A percentile compares a stretch with the other conserved stretches of the same genome.
These are phyloP conservation scores for Tipula unca DNA, from an alignment of 2,888 invertebrate genomes.

Conservation along the genomic window DNA sequence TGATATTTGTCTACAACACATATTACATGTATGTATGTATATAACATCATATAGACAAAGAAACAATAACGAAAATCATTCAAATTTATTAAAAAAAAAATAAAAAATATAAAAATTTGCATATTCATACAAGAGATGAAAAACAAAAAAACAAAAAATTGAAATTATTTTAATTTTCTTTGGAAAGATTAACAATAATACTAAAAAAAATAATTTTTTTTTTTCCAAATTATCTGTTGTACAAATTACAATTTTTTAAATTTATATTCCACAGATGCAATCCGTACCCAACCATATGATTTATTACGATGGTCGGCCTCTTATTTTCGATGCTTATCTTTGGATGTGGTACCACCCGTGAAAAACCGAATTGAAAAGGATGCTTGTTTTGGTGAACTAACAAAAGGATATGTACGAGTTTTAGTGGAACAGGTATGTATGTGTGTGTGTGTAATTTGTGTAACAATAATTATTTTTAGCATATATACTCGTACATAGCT, in stretches of 20 bases:
- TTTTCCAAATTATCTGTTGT: neutral
- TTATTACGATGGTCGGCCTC: slow-evolving; percentile 76
- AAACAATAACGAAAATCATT: neutral
- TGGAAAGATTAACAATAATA: neutral
- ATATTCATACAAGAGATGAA: neutral
- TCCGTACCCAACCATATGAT: slow-evolving; percentile 82
- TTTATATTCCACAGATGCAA: slow-evolving; percentile 53
- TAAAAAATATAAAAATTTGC: neutral
- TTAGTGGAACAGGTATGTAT: slow-evolving; percentile 62
- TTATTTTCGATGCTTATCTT: slow-evolving; percentile 70
- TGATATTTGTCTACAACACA: neutral
- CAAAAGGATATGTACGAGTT: slow-evolving; percentile 69
- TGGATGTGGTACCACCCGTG: slow-evolving; percentile 70
- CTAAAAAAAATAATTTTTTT: neutral
- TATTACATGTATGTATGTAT: neutral
- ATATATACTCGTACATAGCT: too few species aligned
- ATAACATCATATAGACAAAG: neutral
- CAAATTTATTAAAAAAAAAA: neutral
- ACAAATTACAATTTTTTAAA: neutral
- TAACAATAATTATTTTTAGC: too few species aligned
- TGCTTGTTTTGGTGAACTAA: slow-evolving; percentile 66
- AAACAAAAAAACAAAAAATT: neutral
- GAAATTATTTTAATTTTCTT: neutral
- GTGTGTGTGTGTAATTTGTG: too few species aligned
- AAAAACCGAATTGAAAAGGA: slow-evolving; percentile 69